Evolutionary conservation across 2,113 vertebrate species (phyloP), one percentile per base, ranked within the genome.

Genomic region (Serinus canaria): DNA sequence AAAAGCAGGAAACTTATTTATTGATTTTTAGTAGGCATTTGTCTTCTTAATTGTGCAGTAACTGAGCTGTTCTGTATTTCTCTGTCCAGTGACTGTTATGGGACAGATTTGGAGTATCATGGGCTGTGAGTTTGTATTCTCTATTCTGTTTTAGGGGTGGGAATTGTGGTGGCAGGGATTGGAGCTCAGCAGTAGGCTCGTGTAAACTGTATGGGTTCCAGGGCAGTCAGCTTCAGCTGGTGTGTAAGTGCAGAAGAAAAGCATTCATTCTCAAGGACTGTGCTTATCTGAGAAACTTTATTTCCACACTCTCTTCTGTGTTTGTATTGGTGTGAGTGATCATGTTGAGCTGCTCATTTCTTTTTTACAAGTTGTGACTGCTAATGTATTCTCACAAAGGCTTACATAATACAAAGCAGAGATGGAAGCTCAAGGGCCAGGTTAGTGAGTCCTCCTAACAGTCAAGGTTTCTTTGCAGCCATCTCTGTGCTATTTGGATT

Each of bases 261-360:
- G 1, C 10, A 17, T 69, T 91, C 18, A 13, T 73, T 95, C 59
- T 80, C 9, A 53, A 74, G 44, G 66, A 27, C 52, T 27, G 2
- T 43, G 52, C 39, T 79, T 90, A 30, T 60, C 72, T 72, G 39
- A 50, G 82, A 41, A 56, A 11, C 47, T 78, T 75, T 44, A 63
- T n/a, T 82, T 91, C 80, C n/a, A 46, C 0, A 3, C 35, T 76
- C 7, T 19, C 3, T 46, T 59, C 50, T 76, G 81, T 0, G 0
- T 89, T 83, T 23, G 11, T 56, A 15, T 22, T 6, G 4, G 9
- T 59, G 47, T 58, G 47, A 70, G 25, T 18, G 56, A 28, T 86
- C 14, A 5, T 20, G 13, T 43, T 83, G 73, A 84, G 53, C 39
- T 76, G 33, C 46, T 60, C 3, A 0, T 68, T 79, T 21, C 17